Evolutionary conservation across 2,888 invertebrate species (phyloP).

Genomic region (Neoitamus cyanurus): DNA sequence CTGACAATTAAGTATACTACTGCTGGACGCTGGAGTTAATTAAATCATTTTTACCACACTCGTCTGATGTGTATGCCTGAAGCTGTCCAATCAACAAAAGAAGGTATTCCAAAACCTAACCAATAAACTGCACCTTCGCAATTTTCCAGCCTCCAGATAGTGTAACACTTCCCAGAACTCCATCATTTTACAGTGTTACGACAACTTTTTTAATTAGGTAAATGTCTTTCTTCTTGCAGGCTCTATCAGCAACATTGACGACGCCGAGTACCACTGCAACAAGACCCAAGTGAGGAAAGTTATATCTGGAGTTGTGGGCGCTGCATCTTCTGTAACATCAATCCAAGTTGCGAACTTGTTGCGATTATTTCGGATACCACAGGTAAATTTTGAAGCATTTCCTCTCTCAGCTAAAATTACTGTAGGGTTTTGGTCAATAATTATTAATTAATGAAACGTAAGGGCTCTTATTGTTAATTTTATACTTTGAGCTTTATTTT

Average conservation of each 20-base stretch:
- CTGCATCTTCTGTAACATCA: slow-evolving; percentile 93
- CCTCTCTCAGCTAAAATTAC: background rate
- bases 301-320: slow-evolving; percentile 88
- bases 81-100: no score
- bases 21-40: no score
- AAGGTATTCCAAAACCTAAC: no score
- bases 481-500: background rate
- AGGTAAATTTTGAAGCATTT: slow-evolving; percentile 58
- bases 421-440: no score
- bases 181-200: background rate
- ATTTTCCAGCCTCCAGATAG: background rate
- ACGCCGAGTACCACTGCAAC: slow-evolving; percentile 86
- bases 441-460: background rate
- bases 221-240: slow-evolving; percentile 71
- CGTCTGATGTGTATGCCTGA: no score
- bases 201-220: background rate
- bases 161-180: background rate
- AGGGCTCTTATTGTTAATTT: background rate
- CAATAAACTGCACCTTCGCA: background rate
- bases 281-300: slow-evolving; percentile 86
- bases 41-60: no score
- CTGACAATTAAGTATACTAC: no score
- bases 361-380: slow-evolving; percentile 92
- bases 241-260: slow-evolving; percentile 94
- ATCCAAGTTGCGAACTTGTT: slow-evolving; percentile 95